A percentile compares a stretch with the other conserved stretches of the same genome.
Conservation (phyloP, 2,797 vertebrate genomes). For the Balearica regulorum region DNA sequence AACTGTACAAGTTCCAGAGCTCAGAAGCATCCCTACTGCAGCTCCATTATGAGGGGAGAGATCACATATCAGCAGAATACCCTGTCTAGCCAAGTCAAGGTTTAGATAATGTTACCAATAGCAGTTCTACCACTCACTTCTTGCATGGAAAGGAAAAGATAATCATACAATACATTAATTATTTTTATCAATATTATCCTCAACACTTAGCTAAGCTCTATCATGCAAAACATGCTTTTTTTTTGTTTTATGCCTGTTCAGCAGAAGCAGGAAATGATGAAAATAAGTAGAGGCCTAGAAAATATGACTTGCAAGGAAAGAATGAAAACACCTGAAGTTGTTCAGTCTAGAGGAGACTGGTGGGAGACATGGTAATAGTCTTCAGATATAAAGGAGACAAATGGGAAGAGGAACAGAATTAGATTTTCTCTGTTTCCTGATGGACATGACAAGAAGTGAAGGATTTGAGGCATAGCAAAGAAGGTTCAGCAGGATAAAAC, state of each 20-base stretch:
- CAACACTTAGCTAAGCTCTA: background rate
- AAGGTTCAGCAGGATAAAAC: background rate
- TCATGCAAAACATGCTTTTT: rapidly evolving
- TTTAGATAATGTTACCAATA: background rate
- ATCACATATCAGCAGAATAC: background rate
- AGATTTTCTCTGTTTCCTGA: background rate
- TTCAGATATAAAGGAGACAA: background rate
- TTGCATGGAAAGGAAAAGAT: background rate
- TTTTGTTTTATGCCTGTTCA: background rate
- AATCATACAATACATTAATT: background rate
- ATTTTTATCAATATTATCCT: background rate
- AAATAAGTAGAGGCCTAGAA: background rate
- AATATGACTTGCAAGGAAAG: background rate
- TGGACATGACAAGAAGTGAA: background rate
- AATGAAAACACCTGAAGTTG: background rate
- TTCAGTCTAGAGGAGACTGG: background rate
- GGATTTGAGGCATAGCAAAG: background rate
- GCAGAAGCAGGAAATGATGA: background rate
- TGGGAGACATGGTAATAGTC: background rate
- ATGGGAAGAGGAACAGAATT: background rate
- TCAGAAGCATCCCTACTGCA: background rate
- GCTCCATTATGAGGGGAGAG: background rate
- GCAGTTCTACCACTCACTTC: background rate
- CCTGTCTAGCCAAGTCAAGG: background rate
- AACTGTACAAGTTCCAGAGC: background rate